Evolutionary conservation across 35 echinoderm and acorn worm genomes (phyloP).

Genomic region (Apostichopus japonicus): DNA sequence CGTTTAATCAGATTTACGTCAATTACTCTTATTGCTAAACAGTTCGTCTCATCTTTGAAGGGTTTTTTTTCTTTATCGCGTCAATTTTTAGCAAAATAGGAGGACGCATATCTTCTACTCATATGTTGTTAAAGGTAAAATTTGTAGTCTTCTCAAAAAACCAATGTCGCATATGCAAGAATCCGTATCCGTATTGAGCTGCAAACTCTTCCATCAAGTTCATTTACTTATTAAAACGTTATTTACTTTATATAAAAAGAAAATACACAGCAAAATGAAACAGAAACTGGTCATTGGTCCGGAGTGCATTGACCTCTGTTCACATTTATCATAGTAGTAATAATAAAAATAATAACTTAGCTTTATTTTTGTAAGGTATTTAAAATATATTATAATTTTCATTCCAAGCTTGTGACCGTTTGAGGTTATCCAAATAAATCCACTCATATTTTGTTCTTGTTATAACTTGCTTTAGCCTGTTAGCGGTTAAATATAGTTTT

Average conservation of each 20-base stretch:
- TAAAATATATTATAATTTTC: neutral
- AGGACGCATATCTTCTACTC: no score
- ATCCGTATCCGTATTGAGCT: neutral
- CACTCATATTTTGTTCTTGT: no score
- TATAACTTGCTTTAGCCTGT: no score
- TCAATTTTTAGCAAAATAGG: neutral
- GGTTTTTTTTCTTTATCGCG: neutral
- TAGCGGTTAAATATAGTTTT: no score
- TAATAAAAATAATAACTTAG: neutral
- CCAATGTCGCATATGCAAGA: neutral
- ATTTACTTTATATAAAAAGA: neutral
- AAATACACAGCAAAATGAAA: no score
- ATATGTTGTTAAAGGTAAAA: no score
- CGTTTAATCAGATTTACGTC: constrained; percentile 51
- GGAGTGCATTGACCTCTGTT: neutral
- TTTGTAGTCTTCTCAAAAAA: no score
- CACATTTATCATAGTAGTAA: neutral
- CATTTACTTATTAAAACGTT: neutral
- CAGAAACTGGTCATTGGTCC: neutral
- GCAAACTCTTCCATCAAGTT: neutral
- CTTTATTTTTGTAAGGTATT: neutral
- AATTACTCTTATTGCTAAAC: constrained; percentile 59
- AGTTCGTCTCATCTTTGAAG: neutral
- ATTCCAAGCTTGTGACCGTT: neutral
- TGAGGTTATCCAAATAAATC: neutral